Conservation (phyloP, 2,113 vertebrate genomes). For the Aptenodytes patagonicus region DNA sequence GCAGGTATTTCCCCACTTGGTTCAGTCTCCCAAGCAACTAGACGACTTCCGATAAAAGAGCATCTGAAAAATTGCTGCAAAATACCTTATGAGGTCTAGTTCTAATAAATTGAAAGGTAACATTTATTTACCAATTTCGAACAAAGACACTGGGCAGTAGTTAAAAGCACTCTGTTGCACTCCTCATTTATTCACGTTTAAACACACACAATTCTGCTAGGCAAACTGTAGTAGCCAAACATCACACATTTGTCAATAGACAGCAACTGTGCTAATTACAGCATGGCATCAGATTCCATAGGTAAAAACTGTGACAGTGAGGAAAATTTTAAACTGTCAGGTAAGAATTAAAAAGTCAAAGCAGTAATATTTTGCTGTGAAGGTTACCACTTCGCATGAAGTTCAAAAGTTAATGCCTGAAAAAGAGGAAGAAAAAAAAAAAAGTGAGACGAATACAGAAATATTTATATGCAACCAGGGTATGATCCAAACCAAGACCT, state of each 20-base stretch:
- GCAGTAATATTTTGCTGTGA: neutral
- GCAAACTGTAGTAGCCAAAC: neutral
- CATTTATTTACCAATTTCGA: neutral
- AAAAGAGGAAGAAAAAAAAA: neutral
- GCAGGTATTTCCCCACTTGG: rapidly evolving
- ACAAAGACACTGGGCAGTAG: neutral
- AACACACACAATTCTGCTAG: neutral
- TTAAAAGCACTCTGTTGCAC: neutral
- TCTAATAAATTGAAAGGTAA: neutral
- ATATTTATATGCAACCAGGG: neutral
- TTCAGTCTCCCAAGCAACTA: rapidly evolving
- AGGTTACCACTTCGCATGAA: neutral
- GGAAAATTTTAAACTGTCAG: neutral
- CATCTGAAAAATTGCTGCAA: rapidly evolving
- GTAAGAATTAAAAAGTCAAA: neutral
- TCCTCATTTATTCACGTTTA: neutral
- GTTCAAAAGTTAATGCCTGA: slow-evolving; percentile 20
- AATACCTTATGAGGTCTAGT: rapidly evolving
- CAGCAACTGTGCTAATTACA: neutral
- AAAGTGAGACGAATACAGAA: neutral
- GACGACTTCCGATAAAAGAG: rapidly evolving
- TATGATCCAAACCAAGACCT: neutral
- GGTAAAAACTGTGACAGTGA: neutral
- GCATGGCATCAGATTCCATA: rapidly evolving
- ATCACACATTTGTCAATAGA: rapidly evolving